Evolutionary conservation across 2,797 vertebrate species (phyloP), one percentile per base, ranked within the genome.

Genomic region (Melanogrammus aeglefinus): DNA sequence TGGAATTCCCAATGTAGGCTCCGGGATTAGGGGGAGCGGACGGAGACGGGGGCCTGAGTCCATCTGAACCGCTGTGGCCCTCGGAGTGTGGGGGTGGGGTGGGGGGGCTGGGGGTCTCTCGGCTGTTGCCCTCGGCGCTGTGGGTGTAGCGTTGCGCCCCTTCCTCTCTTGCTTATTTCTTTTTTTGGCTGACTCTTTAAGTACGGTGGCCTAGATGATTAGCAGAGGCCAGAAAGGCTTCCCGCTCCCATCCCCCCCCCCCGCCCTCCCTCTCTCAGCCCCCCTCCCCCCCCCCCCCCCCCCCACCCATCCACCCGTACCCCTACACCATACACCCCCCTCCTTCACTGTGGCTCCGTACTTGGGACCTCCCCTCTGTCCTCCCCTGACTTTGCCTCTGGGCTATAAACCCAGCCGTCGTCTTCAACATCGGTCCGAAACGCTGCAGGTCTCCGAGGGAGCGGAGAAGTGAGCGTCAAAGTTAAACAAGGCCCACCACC

Each of bases 1-100:
- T 86, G 89, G 87, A 91, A 92, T 91, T 89, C 87, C 38, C 81
- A 82, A 91, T 86, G 83, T 85, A 85, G 89, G 88, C 84, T 70
- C 87, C 86, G 88, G 90, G 87, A 88, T 38, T 84, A 81, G 69
- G 80, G 72, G 80, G 73, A 79, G 86, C 83, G 82, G 86, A 81
- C 79, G 72, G 89, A 18, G 51, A 57, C 21, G 51, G 80, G 81
- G 85, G 81, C 89, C 89, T 88, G 89, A 90, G 44, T 90, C 86
- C 90, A 86, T 86, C 85, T 83, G 83, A 85, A 79, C 75, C 71
- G 21, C 84, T 88, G 82, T 21, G 51, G 16, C 44, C 44, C 44
- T 13, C 4, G 18, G 51, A 57, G 18, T 87, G 76, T 84, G 41
- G 41, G 41, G 78, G 81, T n/a, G 86, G 87, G 90, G 41, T 82